Base-by-base conservation (phyloP, 1,140 invertebrate species). In the Dendroctonus valens region DNA sequence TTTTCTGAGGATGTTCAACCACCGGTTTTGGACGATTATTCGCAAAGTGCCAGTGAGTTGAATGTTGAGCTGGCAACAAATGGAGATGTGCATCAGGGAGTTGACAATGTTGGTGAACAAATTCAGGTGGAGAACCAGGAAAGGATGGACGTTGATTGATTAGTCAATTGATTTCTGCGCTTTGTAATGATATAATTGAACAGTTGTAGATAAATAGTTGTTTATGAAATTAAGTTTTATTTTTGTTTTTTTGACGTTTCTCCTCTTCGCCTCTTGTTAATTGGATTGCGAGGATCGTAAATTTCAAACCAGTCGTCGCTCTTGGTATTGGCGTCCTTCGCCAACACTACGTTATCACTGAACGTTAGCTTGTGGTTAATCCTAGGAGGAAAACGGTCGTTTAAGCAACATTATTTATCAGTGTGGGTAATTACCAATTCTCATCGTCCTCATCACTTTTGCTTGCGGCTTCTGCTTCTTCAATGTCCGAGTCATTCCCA, bases 241-340 rank as follows among this genome's bases (percentile, higher is more conserved):
- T 26, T 26, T 26, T 26, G 8, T 46, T 50, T 51, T n/a, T 39
- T 67, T n/a, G 65, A 44, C 5, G 55, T n/a, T 75, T 84, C 85
- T 5, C 84, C 92, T 66, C 96, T 82, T 76, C 94, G 87, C 57
- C 96, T 83, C 82, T 97, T 94, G 71, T 94, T 98, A 0, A 99
- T 79, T 0, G 93, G 91, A 84, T 98, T 98, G 71, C 96, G 82
- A 0, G 97, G 97, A 82, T 98, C 96, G 75, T 91, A 91, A 63
- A 97, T 94, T 74, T 97, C 94, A 78, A 96, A 99, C 92, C 96
- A 96, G 77, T 98, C 95, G 72, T 94, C 90, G 60, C 89, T 85
- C 77, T 94, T 95, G 5, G 89, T 92, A 72, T 93, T 98, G 0
- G 97, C 97, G 84, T 99, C 97, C 77, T 96, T 94, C 0, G 97